Base-by-base conservation (phyloP, 2,888 invertebrate species). In the Drosophila mayaguana region DNA sequence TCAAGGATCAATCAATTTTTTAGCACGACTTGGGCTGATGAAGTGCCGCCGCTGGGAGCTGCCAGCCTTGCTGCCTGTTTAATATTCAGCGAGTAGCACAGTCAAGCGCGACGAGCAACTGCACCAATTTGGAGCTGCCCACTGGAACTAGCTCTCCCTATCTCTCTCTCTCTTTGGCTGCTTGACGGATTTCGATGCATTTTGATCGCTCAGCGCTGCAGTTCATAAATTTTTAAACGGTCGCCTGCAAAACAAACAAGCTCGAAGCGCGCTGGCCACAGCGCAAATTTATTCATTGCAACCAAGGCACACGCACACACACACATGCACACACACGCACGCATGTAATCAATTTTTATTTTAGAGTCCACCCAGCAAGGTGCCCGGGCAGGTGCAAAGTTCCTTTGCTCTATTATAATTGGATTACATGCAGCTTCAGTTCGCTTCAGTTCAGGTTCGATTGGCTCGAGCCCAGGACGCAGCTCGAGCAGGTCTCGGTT, bases 341-440 rank as follows among this genome's bases (percentile, higher is more conserved):
- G 88, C 88, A 83, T 81, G 74, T 83, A 86, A 86, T 86, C 87
- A 86, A 86, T 86, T 86, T 85, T 88, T 84, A 88, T 84, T 82
- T 88, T 84, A 85, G 84, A 85, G 68, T 76, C 75, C 79, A 65
- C 73, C 43, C 72, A 66, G 64, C 71, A 50, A 60, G 72, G 59
- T 45, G 60, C 51, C 65, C 32, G n/a, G 48, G 81, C 86, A 86
- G 86, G 86, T 86, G 89, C 87, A 82, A 82, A 73, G 69, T 69
- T 63, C 63, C 70, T 56, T 66, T 45, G 45, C 46, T 75, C 84
- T 77, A 80, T 81, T 81, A 86, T 88, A 86, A 86, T 86, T 86
- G 86, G 87, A 83, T 86, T 83, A 86, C 73, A 69, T 7, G 32
- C 51, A 43, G 59, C 54, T 57, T 63, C 42, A 6, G 48, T 43